A percentile compares a stretch with the other conserved stretches of the same genome.
Evolutionary conservation across 2,888 invertebrate genomes (phyloP).

Genomic region (Caprella mutica): DNA sequence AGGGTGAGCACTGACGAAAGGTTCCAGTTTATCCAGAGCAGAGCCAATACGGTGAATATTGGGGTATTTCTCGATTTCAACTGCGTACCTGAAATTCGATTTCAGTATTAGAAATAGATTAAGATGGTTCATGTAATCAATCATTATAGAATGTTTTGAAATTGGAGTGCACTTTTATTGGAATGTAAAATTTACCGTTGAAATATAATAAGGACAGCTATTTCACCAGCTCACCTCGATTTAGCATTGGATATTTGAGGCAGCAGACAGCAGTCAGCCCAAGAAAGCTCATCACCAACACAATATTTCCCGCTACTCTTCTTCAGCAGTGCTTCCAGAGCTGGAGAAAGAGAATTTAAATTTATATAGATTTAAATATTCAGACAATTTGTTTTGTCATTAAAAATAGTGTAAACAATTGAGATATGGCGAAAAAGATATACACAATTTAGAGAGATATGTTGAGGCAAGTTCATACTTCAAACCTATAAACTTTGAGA

Average conservation of each 20-base stretch:
- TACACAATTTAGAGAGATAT: too few species aligned
- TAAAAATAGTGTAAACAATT: background rate
- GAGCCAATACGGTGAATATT: conserved; percentile 76
- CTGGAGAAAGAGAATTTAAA: conserved; percentile 39
- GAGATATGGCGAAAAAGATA: too few species aligned
- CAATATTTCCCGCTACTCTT: conserved; percentile 80
- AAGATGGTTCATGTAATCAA: conserved; percentile 38
- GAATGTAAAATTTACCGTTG: too few species aligned
- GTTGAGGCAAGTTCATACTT: too few species aligned
- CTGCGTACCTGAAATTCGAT: conserved; percentile 61
- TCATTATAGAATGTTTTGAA: conserved; percentile 2
- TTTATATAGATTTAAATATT: background rate
- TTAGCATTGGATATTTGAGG: conserved; percentile 95
- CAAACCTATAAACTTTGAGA: too few species aligned
- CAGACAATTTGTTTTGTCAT: background rate
- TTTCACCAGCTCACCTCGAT: too few species aligned
- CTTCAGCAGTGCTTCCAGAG: conserved; percentile 73
- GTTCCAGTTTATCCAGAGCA: conserved; percentile 73
- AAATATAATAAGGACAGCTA: too few species aligned
- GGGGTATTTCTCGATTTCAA: conserved; percentile 78
- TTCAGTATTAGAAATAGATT: background rate
- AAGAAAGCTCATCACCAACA: conserved; percentile 81
- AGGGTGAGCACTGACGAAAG: conserved; percentile 82
- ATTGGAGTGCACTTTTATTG: background rate
- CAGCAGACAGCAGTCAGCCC: conserved; percentile 89